These are phyloP conservation scores for Cephus nigrinus DNA, from an alignment of 2,888 invertebrate species.

Conservation along the genomic window DNA sequence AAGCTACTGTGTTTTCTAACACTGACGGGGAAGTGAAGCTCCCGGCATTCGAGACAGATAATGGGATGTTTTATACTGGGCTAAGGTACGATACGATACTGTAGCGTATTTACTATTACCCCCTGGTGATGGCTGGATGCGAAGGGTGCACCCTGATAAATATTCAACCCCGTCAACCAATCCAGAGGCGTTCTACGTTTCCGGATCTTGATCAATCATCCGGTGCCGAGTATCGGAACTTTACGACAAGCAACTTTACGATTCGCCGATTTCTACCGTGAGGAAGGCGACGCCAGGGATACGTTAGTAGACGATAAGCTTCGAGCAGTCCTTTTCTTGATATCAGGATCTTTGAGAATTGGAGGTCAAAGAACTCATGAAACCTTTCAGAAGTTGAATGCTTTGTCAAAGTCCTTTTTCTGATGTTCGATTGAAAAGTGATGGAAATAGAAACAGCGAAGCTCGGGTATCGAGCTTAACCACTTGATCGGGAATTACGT, in stretches of 20 bases:
- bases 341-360: background rate
- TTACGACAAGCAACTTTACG: background rate
- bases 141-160: slow-evolving; percentile 38
- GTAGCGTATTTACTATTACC: slow-evolving; percentile 10
- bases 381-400: background rate
- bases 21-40: background rate
- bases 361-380: background rate
- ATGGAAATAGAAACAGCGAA: background rate
- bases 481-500: too few relatives aligned
- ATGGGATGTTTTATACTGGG: slow-evolving; percentile 43
- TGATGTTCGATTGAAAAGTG: background rate
- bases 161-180: slow-evolving; percentile 37
- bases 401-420: background rate
- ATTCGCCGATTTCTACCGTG: background rate
- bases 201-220: slow-evolving; percentile 40
- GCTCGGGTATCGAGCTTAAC: background rate
- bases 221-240: background rate
- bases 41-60: slow-evolving; percentile 40
- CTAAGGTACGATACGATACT: slow-evolving; percentile 27
- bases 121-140: slow-evolving; percentile 7
- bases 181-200: slow-evolving; percentile 20
- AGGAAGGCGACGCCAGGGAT: background rate
- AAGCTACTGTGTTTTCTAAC: background rate
- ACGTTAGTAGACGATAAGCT: background rate
- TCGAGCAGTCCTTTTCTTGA: background rate